Base-by-base conservation (phyloP, 1,140 invertebrate species). In the Anagrus nilaparvatae region DNA sequence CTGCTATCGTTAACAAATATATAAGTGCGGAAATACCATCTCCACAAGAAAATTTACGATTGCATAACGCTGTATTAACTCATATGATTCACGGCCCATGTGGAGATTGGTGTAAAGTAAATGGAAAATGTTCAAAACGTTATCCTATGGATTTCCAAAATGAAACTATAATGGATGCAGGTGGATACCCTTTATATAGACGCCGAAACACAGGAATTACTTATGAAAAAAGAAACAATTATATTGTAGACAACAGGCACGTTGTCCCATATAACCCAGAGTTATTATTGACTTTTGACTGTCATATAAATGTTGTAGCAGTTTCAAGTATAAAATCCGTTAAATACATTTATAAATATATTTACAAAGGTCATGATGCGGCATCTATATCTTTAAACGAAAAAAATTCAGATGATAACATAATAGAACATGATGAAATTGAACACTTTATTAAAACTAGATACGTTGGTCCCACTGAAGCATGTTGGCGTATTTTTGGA, bases 11-110 rank as follows among this genome's bases (percentile, higher is more conserved):
- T 18, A 10, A 42, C 21, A 42, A 18, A 9, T 42, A 27, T n/a
- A 27, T 42, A 25, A 68, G 40, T 44, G 71, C 68, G 19, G 70
- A 75, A 55, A 61, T 77, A 42, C 67, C 72, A 5, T 60, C 73
- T 61, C 46, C 34, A 24, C 18, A 31, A 42, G 48, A 25, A 35
- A 59, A 74, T 54, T 56, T 57, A 24, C 12, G 34, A 28, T 40
- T 67, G 9, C 54, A 52, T 54, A 52, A 56, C 10, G 49, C 57
- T 44, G 42, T 52, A 9, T 36, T 47, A 35, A 43, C 44, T 44
- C 44, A 47, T 19, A 52, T 49, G 42, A 52, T 49, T 30, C 50
- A 49, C 48, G 53, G 53, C 13, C 42, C 41, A 27, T 47, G 41
- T 28, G 41, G 33, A 3, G 36, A 40, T 37, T 45, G 30, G 43